These are phyloP conservation scores for Euplagia quadripunctaria DNA, from an alignment of 2,888 invertebrate genomes.

Conservation along the genomic window DNA sequence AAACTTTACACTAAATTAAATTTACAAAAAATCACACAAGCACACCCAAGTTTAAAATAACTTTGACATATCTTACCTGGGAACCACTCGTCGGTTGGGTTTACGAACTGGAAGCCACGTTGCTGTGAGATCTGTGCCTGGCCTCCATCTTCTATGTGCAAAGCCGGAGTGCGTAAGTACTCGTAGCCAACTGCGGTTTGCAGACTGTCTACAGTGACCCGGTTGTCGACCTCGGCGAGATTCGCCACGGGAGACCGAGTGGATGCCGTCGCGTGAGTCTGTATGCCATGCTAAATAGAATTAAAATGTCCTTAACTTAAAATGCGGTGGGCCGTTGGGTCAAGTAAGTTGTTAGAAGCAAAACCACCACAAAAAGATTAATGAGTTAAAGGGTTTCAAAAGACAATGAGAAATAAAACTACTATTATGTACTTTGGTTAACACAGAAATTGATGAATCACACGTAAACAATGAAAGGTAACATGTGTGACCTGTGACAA, in stretches of 20 bases:
- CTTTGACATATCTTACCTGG: conserved; percentile 88
- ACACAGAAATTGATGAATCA: conserved; percentile 65
- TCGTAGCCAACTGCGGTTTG: conserved; percentile 94
- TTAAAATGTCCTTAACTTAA: conserved; percentile 78
- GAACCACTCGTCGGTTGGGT: conserved; percentile 96
- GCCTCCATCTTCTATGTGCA: conserved; percentile 91
- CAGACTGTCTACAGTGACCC: conserved; percentile 90
- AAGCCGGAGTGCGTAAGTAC: conserved; percentile 91
- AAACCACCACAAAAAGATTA: conserved; percentile 28
- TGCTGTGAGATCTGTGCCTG: conserved; percentile 91
- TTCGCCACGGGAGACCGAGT: conserved; percentile 94
- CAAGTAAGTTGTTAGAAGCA: conserved; percentile 46
- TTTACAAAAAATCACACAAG: background rate
- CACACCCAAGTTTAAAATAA: background rate
- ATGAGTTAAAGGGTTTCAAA: background rate
- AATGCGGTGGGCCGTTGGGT: conserved; percentile 60
- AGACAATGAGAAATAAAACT: background rate
- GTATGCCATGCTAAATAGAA: conserved; percentile 91
- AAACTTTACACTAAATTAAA: no score
- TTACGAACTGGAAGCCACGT: conserved; percentile 94
- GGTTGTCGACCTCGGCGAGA: conserved; percentile 91
- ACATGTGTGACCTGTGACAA: conserved; percentile 62
- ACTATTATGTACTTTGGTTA: conserved; percentile 17
- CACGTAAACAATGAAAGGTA: conserved; percentile 61
- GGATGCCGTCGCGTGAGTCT: conserved; percentile 95